Evolutionary conservation across 2,888 invertebrate genomes (phyloP).

Genomic region (Myathropa florea): DNA sequence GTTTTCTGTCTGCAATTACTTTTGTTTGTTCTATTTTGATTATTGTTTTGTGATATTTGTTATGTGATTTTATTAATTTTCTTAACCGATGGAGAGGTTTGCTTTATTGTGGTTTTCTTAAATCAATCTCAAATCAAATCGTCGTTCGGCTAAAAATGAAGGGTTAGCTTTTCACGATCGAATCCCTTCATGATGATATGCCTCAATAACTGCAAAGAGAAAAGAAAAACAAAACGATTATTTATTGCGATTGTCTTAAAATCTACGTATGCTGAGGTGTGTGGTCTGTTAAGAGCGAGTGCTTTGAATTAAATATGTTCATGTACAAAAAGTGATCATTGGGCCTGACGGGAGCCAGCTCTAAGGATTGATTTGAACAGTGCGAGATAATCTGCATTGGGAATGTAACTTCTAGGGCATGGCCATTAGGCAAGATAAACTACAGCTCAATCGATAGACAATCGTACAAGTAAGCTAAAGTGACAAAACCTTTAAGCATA

Average conservation of each 20-base stretch:
- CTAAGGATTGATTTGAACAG: no score
- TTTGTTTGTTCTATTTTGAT: slow-evolving; percentile 6
- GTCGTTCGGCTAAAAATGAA: slow-evolving; percentile 65
- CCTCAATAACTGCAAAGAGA: slow-evolving; percentile 70
- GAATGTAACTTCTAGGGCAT: no score
- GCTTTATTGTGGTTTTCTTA: not conserved
- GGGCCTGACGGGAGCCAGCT: not conserved
- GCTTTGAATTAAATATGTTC: not conserved
- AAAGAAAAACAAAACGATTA: slow-evolving; percentile 10
- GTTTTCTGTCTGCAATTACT: slow-evolving; percentile 20
- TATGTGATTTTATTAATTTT: slow-evolving; percentile 39
- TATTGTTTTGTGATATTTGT: slow-evolving; percentile 56
- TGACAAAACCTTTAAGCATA: no score
- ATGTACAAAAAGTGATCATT: not conserved
- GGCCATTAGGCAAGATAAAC: no score
- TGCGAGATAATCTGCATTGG: no score
- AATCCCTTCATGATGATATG: slow-evolving; percentile 72
- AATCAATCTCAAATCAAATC: slow-evolving; percentile 66
- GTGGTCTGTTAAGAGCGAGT: not conserved
- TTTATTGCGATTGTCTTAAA: not conserved
- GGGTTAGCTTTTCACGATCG: slow-evolving; percentile 68
- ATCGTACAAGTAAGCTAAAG: no score
- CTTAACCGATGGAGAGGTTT: not conserved
- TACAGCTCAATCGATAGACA: no score
- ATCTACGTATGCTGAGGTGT: not conserved